phyloP scores from a whole-genome alignment of 2,113 vertebrate species.

The Microcebus tavaratra region DNA sequence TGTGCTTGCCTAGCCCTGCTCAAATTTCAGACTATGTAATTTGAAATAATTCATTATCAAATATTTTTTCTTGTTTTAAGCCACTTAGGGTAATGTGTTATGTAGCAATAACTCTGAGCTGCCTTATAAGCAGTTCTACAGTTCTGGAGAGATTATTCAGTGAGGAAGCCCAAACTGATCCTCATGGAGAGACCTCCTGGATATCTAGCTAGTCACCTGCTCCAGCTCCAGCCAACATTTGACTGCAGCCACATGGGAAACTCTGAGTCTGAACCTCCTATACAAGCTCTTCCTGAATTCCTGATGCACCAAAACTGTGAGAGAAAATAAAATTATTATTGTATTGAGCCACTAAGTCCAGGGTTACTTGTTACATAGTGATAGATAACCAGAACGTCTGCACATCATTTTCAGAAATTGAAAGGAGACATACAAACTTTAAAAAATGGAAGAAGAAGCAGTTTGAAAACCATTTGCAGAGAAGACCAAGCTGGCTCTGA shows the following conservation, averaged over 20 bases:
- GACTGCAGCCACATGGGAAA: background rate
- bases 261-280: background rate
- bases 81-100: background rate
- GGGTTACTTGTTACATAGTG: background rate
- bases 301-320: background rate
- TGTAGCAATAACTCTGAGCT: background rate
- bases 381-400: background rate
- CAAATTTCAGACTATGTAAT: background rate
- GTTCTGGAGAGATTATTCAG: background rate
- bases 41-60: background rate
- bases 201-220: background rate
- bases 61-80: background rate
- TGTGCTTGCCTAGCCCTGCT: background rate
- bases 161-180: background rate
- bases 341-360: background rate
- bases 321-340: background rate
- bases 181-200: background rate
- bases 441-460: background rate
- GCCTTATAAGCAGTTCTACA: background rate
- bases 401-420: background rate
- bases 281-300: background rate
- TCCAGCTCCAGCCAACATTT: background rate
- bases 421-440: background rate
- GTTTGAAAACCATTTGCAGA: background rate
- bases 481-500: background rate